Evolutionary conservation across 2,797 vertebrate species (phyloP).

Genomic region (Serranus cabrilla): DNA sequence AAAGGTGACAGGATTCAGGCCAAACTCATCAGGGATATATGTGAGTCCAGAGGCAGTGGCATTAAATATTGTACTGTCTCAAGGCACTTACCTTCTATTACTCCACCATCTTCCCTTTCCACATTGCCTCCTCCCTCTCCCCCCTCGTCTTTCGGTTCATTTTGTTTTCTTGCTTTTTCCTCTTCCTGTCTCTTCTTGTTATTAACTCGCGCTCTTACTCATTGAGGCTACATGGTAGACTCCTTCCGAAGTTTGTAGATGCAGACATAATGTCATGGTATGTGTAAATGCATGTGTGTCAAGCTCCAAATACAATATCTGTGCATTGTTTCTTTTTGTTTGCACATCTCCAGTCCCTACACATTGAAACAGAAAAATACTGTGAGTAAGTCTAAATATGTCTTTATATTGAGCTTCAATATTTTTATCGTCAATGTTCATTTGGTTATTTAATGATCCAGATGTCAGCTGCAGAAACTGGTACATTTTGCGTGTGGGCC

Average conservation of each 20-base stretch:
- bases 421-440: not conserved
- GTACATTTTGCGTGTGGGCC: not conserved
- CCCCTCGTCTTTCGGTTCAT: not conserved
- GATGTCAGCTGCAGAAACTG: not conserved
- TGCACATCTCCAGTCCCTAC: not conserved
- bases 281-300: not conserved
- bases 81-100: conserved; percentile 54
- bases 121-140: conserved; percentile 6
- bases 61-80: conserved; percentile 63
- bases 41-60: conserved; percentile 53
- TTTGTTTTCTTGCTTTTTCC: not conserved
- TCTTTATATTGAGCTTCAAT: not conserved
- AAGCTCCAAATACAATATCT: not conserved
- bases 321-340: not conserved
- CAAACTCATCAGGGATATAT: conserved; percentile 66
- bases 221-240: not conserved
- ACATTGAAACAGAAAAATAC: not conserved
- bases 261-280: not conserved
- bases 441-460: not conserved
- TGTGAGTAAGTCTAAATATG: not conserved
- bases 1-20: conserved; percentile 52
- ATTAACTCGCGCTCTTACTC: conserved; percentile 13
- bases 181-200: conserved; percentile 1
- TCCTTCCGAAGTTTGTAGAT: not conserved
- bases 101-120: conserved; percentile 29